These are phyloP conservation scores for Rana temporaria DNA, from an alignment of 2,113 vertebrate species.

Conservation along the genomic window DNA sequence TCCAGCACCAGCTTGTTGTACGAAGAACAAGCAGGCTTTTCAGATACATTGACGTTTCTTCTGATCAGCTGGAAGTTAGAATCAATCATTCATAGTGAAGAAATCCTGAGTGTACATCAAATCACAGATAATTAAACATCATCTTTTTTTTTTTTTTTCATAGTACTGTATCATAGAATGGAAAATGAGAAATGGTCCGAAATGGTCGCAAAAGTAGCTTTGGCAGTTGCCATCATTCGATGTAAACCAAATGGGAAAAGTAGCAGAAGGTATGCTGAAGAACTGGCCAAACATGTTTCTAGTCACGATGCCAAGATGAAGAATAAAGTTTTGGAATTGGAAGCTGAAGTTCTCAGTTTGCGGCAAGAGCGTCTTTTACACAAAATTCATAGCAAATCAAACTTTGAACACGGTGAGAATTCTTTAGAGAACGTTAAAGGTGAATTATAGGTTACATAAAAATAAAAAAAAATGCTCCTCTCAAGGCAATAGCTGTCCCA, in stretches of 20 bases:
- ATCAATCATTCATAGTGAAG: too few relatives aligned
- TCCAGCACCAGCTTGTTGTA: too few relatives aligned
- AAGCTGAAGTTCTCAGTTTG: slow-evolving; percentile 83
- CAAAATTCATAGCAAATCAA: slow-evolving; percentile 60
- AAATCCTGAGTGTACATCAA: neutral
- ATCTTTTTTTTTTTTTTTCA: neutral
- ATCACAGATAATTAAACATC: neutral
- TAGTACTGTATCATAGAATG: slow-evolving; percentile 19
- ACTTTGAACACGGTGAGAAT: slow-evolving; percentile 65
- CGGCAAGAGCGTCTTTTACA: slow-evolving; percentile 79
- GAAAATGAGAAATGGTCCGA: slow-evolving; percentile 68
- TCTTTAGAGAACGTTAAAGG: neutral
- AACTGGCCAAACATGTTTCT: slow-evolving; percentile 69
- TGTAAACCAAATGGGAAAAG: slow-evolving; percentile 76
- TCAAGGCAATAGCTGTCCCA: too few relatives aligned
- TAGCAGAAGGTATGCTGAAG: slow-evolving; percentile 73
- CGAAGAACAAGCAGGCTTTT: too few relatives aligned
- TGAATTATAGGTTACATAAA: too few relatives aligned
- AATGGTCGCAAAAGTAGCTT: slow-evolving; percentile 75
- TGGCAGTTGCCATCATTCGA: slow-evolving; percentile 84
- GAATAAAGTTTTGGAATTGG: slow-evolving; percentile 70
- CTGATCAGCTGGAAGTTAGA: too few relatives aligned
- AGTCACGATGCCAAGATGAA: slow-evolving; percentile 70
- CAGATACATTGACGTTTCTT: too few relatives aligned
- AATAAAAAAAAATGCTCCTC: too few relatives aligned